phyloP scores from a whole-genome alignment of 2,888 invertebrate species.

The Spilosoma lubricipeda region DNA sequence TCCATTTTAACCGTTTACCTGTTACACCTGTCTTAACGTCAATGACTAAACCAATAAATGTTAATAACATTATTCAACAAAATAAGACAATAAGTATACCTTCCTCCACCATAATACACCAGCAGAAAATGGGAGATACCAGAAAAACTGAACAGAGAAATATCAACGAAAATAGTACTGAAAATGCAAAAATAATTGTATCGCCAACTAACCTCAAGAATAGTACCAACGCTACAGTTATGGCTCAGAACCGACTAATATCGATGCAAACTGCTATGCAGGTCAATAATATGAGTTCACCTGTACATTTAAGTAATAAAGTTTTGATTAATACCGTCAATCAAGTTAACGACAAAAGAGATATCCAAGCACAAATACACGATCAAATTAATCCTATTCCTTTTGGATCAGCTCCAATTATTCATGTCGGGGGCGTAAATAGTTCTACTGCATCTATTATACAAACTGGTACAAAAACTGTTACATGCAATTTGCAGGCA shows the following conservation, averaged over 20 bases:
- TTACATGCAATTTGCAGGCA: constrained; percentile 70
- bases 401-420: constrained; percentile 69
- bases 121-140: constrained; percentile 74
- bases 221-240: constrained; percentile 73
- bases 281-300: constrained; percentile 69
- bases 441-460: constrained; percentile 69
- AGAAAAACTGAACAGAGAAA: constrained; percentile 69
- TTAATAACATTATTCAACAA: constrained; percentile 78
- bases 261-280: constrained; percentile 79
- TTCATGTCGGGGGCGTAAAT: constrained; percentile 73
- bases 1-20: constrained; percentile 85
- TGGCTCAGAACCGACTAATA: constrained; percentile 81
- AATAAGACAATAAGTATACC: constrained; percentile 67
- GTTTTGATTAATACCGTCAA: constrained; percentile 72
- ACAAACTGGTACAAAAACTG: constrained; percentile 71
- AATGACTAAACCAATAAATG: constrained; percentile 85
- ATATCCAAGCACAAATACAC: constrained; percentile 65
- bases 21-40: constrained; percentile 86
- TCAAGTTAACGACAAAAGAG: constrained; percentile 73
- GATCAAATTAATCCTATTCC: constrained; percentile 69
- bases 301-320: constrained; percentile 74
- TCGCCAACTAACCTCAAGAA: constrained; percentile 75
- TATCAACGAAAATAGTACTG: constrained; percentile 62
- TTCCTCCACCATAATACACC: constrained; percentile 64
- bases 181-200: constrained; percentile 77